Base-by-base conservation (phyloP, 2,797 vertebrate genomes). In the Malacoctenus gilli region DNA sequence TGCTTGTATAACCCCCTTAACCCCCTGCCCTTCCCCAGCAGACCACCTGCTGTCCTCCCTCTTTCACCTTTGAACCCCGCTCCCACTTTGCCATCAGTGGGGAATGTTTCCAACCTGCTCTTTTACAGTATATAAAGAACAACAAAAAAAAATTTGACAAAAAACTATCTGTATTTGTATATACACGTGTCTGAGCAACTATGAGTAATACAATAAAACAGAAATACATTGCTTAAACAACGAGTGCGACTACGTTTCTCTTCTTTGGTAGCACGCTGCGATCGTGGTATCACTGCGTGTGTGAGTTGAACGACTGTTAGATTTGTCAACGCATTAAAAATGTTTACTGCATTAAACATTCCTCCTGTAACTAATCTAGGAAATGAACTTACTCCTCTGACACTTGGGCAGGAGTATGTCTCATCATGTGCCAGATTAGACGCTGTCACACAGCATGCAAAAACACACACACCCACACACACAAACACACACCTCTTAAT, bases 161-260 rank as follows among this genome's bases (percentile, higher is more conserved):
- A 92, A 85, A 88, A 83, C 54, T 50, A 88, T 94, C 95, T 98
- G 95, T 98, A 95, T 96, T 96, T 98, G 96, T 98, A 98, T 95
- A 97, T 97, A 97, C 95, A 97, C 91, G 83, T 99, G 96, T 97
- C 95, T 94, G 91, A 96, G 94, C 94, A 95, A 94, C 91, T 95
- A 97, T 95, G 95, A 95, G 92, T 95, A 95, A 95, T 95, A 94
- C 95, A 97, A 92, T 94, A 88, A 89, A 88, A 90, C 63, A 79
- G 75, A 86, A 85, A 86, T 80, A 82, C 92, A 92, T 93, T 91
- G 90, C 92, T 94, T 95, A 94, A 89, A 93, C 86, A 79, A 64
- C 82, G n/a, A 87, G 62, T 82, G 59, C 28, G 52, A 15, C 38
- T 59, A 19, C 51, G 63, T 38, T 51, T 59, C 56, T 13, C 35